phyloP scores from a whole-genome alignment of 2,888 invertebrate genomes.

The Lagria hirta region DNA sequence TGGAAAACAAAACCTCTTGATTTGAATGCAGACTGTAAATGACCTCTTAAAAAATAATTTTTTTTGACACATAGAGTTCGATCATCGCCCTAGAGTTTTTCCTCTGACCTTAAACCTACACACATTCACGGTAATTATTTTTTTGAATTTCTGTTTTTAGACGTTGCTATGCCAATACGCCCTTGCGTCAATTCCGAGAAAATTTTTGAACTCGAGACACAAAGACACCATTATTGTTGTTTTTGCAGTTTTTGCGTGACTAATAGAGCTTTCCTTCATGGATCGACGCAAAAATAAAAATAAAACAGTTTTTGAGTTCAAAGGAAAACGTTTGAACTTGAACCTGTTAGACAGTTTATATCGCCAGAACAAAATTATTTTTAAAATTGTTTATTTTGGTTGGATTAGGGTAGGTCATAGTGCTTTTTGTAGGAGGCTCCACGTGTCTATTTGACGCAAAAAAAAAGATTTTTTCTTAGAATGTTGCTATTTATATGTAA shows the following conservation, averaged over 20 bases:
- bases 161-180: conserved; percentile 10
- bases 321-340: conserved; percentile 23
- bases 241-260: conserved; percentile 18
- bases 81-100: conserved; percentile 29
- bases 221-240: no score
- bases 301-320: no score
- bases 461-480: no score
- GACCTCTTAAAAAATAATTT: no score
- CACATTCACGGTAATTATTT: conserved; percentile 20
- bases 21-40: no score
- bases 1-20: no score
- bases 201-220: conserved; percentile 9
- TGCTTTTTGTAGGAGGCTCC: no score
- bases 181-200: conserved; percentile 6
- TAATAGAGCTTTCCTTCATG: conserved; percentile 21
- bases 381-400: conserved; percentile 17
- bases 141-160: conserved; percentile 23
- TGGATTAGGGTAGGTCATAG: conserved; percentile 16
- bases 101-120: conserved; percentile 28
- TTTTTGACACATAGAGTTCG: conserved; percentile 20
- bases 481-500: no score
- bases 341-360: conserved; percentile 19
- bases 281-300: no score
- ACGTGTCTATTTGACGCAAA: no score
- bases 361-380: conserved; percentile 19